These are phyloP conservation scores for Ctenoplectra terminalis DNA, from an alignment of 1,140 invertebrate species.

Conservation along the genomic window DNA sequence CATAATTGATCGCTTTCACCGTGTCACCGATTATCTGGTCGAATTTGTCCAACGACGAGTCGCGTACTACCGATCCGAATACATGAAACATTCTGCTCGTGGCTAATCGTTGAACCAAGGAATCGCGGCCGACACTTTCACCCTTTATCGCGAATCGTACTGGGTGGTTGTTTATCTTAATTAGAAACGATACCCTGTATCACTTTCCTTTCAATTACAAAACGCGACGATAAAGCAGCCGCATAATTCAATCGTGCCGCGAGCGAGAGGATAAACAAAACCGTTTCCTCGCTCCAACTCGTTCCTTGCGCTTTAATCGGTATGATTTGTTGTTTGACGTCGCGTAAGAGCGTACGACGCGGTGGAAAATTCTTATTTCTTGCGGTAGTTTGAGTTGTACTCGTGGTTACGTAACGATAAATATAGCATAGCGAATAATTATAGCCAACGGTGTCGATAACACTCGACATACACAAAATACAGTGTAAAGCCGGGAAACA, in stretches of 20 bases:
- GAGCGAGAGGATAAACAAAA: background rate
- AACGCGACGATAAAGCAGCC: constrained; percentile 23
- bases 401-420: background rate
- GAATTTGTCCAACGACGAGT: constrained; percentile 1
- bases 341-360: background rate
- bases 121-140: constrained; percentile 48
- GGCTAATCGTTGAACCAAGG: constrained; percentile 21
- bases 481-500: too few relatives aligned
- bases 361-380: too few relatives aligned
- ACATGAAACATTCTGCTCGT: background rate
- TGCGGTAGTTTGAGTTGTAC: too few relatives aligned
- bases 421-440: background rate
- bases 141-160: constrained; percentile 37
- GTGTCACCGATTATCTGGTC: background rate
- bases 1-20: constrained; percentile 29
- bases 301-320: background rate
- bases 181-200: constrained; percentile 55
- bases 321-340: background rate
- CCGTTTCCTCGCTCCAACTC: background rate
- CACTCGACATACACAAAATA: too few relatives aligned
- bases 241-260: background rate
- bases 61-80: background rate
- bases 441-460: background rate
- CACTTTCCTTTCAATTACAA: constrained; percentile 50
- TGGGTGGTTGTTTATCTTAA: constrained; percentile 56